Evolutionary conservation across 2,888 invertebrate species (phyloP), one percentile per base, ranked within the genome.

Genomic region (Auanema sp.): DNA sequence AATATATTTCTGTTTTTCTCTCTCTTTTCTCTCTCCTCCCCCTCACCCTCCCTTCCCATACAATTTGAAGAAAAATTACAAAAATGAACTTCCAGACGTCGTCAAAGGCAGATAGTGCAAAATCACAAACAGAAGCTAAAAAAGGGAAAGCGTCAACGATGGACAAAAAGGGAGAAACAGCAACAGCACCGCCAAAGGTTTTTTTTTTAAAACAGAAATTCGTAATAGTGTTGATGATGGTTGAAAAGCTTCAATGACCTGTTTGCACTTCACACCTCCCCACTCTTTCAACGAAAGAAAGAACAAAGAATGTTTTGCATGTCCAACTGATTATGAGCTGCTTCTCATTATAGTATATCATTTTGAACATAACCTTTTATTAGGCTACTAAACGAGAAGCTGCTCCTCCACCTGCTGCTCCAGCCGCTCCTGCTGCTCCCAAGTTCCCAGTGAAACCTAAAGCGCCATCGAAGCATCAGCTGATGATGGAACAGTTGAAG

Each of bases 361-460:
- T 21, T 18, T 18, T 18, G 16, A 18, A 8, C 47, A 8, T 5
- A 18, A 47, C 10, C 4, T 47, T 47, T 21, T 18, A 16, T n/a
- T n/a, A 33, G 33, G 33, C 8, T 33, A 33, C 8, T 33, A 33
- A 33, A 33, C 33, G 33, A 33, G 33, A 33, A 33, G 59, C 61
- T 33, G 44, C 23, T 16, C 60, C 59, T 16, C 57, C 61, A 40
- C 33, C 33, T 5, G 55, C 23, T 16, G 56, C 59, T 16, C 57
- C 61, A 40, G 4, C 33, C 3, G 55, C 61, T 21, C 68, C 71
- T 14, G 41, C 59, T 0, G 60, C 67, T 44, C 75, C 75, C n/a
- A 75, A 75, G 60, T 75, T 75, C 16, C 75, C 75, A 11, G 71
- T 75, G 12, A 75, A 75, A 52, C 75, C 72, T 12, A 79, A 79